Percentiles rank a stretch among this genome's conserved stretches.
These are phyloP conservation scores for Lacerta viridis DNA, from an alignment of 2,797 vertebrate species.

Conservation along the genomic window DNA sequence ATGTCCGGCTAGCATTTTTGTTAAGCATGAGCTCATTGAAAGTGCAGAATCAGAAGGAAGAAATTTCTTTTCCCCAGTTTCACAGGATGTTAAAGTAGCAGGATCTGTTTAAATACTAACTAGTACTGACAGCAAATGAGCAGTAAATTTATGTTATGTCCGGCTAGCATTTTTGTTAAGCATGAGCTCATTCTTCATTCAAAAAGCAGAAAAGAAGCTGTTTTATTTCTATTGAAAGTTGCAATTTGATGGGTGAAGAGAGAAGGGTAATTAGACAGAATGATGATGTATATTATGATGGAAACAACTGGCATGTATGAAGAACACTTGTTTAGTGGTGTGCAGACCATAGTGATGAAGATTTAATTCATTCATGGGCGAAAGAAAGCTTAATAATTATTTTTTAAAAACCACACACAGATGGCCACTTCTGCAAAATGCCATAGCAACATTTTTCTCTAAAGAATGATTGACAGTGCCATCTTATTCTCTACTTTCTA, in stretches of 20 bases:
- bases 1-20: constrained; percentile 1
- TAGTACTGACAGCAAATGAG: neutral
- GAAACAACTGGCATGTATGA: constrained; percentile 22
- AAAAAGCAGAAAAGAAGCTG: neutral
- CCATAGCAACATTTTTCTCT: neutral
- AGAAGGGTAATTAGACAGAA: constrained; percentile 12
- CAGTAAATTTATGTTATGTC: constrained; percentile 3
- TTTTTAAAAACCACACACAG: neutral
- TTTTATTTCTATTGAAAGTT: constrained; percentile 13
- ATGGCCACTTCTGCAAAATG: constrained; percentile 12
- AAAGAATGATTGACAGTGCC: neutral
- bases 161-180: neutral
- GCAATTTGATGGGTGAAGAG: constrained; percentile 9
- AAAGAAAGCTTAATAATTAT: constrained; percentile 15
- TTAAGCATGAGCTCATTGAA: neutral
- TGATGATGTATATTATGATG: constrained; percentile 26
- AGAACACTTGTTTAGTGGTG: constrained; percentile 10
- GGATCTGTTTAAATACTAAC: neutral
- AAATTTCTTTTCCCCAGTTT: neutral
- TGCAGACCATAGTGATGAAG: constrained; percentile 18
- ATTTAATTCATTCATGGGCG: constrained; percentile 8
- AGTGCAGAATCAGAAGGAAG: neutral
- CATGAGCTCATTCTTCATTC: neutral
- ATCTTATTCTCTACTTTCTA: neutral
- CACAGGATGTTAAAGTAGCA: neutral